These are phyloP conservation scores for Oreortyx pictus DNA, from an alignment of 2,797 vertebrate species.

Conservation along the genomic window DNA sequence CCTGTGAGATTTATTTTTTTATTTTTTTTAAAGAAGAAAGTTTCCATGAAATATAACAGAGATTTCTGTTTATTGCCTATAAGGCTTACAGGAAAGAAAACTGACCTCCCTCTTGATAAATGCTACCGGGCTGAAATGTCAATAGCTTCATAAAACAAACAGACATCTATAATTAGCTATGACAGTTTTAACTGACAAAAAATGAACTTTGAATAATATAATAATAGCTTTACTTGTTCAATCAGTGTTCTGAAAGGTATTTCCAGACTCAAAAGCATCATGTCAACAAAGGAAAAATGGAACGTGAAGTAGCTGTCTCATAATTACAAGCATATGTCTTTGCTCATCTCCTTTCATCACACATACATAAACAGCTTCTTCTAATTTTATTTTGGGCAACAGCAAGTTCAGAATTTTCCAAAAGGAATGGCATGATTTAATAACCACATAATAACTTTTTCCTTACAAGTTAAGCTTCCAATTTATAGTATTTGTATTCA, in stretches of 20 bases:
- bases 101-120: not conserved
- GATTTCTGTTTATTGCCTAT: not conserved
- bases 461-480: not conserved
- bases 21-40: not conserved
- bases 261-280: not conserved
- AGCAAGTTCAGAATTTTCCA: not conserved
- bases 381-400: not conserved
- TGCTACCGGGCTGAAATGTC: not conserved
- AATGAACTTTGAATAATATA: conserved; percentile 5
- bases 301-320: conserved; percentile 3
- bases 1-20: not conserved
- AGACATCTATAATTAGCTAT: conserved; percentile 11
- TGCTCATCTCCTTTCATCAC: not conserved
- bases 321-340: conserved; percentile 48
- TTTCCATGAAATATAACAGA: not conserved
- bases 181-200: conserved; percentile 35
- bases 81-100: not conserved
- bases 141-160: not conserved
- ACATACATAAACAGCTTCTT: conserved; percentile 12
- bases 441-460: not conserved
- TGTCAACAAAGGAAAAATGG: not conserved
- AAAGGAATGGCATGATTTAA: not conserved
- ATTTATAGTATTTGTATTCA: not conserved
- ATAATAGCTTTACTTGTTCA: not conserved
- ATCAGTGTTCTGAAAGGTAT: not conserved